Evolutionary conservation across 2,797 vertebrate species (phyloP), one percentile per base, ranked within the genome.

Genomic region (Apogon talboti): DNA sequence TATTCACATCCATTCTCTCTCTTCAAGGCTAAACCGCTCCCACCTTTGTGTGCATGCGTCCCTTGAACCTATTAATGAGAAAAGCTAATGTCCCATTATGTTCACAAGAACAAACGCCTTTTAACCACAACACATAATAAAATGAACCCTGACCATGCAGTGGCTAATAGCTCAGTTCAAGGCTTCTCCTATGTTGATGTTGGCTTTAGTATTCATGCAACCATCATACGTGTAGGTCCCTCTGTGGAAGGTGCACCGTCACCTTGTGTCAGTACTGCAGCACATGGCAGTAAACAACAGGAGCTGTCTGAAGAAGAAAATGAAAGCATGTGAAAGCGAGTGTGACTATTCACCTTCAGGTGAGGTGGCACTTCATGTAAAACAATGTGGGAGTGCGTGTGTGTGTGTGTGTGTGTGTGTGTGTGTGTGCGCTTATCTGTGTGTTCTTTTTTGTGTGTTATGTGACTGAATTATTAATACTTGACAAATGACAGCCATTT

Each of bases 401-500:
- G 44, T 24, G 21, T 24, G 60, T 18, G 24, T n/a, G 21, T 55
- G 35, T 40, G 45, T 11, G 28, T 1, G 3, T 54, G 16, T 15
- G 45, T 33, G 61, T 21, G 21, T 15, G 19, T 57, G 37, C 40
- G 28, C 21, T 51, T 59, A 54, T 59, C 19, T 45, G 55, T 11
- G 8, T 3, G 4, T 68, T 61, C 37, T 38, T 52, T 28, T 56
- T 35, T 60, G 43, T 57, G 54, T 65, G 61, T 76, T 46, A 63
- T 66, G 71, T 45, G 68, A 62, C 69, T 92, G 84, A 91, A 93
- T 93, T 91, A 93, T 92, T 92, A 89, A 94, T 87, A 82, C 55
- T 79, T 91, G 90, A 92, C 90, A 92, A 94, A 93, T 91, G 89
- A 90, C 82, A 65, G 69, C 79, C 87, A 92, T 91, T 89, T 90